Conservation (phyloP, 2,113 vertebrate species). For the Willisornis vidua region DNA sequence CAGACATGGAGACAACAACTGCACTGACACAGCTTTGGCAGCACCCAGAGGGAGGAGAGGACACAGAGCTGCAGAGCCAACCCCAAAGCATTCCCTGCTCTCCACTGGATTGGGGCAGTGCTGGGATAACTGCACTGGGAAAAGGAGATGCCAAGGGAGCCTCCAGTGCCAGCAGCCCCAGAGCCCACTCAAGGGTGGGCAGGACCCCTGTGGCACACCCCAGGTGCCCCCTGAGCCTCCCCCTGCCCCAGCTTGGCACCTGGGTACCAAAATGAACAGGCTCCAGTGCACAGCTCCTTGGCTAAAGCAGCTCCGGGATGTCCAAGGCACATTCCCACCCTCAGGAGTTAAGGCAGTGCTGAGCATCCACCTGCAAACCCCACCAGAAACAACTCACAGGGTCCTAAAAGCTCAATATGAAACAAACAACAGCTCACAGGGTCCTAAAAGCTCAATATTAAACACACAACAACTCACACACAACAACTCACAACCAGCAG, state of each 20-base stretch:
- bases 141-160: not conserved
- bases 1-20: not conserved
- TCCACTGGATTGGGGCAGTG: not conserved
- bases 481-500: not conserved
- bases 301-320: not conserved
- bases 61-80: not conserved
- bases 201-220: rapidly evolving
- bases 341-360: not conserved
- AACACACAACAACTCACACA: not conserved
- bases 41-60: not conserved
- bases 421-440: not conserved
- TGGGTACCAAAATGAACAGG: rapidly evolving
- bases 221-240: not conserved
- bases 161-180: not conserved
- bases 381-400: not conserved
- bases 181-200: not conserved
- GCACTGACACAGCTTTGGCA: not conserved
- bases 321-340: not conserved
- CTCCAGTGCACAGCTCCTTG: not conserved
- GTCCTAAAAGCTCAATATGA: not conserved
- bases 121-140: not conserved
- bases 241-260: not conserved
- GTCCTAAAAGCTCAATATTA: not conserved
- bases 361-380: not conserved
- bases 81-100: not conserved